These are phyloP conservation scores for Tiliqua scincoides DNA, from an alignment of 2,113 vertebrate species.

Conservation along the genomic window DNA sequence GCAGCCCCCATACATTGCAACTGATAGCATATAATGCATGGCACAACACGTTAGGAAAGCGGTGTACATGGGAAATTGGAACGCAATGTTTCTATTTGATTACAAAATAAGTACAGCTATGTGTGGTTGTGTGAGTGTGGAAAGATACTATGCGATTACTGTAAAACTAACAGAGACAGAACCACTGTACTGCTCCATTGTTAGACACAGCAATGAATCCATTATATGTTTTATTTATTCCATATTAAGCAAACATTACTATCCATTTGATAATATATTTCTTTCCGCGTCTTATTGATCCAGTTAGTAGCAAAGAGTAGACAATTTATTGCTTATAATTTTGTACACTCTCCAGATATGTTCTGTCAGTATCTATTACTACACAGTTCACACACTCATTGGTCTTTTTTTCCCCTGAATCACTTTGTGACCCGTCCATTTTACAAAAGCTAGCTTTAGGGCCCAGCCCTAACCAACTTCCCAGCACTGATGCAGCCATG, in stretches of 20 bases:
- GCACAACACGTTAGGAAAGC: not conserved
- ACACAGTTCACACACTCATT: not conserved
- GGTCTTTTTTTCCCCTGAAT: not conserved
- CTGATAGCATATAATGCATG: not conserved
- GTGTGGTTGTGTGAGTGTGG: not conserved
- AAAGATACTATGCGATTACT: not conserved
- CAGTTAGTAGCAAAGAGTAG: not conserved
- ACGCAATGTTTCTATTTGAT: not conserved
- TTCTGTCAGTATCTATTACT: not conserved
- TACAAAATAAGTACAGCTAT: not conserved
- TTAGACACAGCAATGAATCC: not conserved
- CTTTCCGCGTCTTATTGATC: not conserved
- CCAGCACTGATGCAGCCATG: too few species aligned
- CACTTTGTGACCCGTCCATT: not conserved
- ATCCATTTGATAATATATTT: not conserved
- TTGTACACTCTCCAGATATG: not conserved
- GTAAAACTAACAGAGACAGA: not conserved
- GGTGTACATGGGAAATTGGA: not conserved
- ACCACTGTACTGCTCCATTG: not conserved
- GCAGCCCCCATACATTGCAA: not conserved
- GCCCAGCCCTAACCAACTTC: too few species aligned
- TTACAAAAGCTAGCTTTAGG: not conserved
- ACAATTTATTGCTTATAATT: not conserved
- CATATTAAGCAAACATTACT: not conserved
- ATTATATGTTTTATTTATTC: not conserved